Base-by-base conservation (phyloP, 2,113 vertebrate genomes). In the Tachysurus fulvidraco region DNA sequence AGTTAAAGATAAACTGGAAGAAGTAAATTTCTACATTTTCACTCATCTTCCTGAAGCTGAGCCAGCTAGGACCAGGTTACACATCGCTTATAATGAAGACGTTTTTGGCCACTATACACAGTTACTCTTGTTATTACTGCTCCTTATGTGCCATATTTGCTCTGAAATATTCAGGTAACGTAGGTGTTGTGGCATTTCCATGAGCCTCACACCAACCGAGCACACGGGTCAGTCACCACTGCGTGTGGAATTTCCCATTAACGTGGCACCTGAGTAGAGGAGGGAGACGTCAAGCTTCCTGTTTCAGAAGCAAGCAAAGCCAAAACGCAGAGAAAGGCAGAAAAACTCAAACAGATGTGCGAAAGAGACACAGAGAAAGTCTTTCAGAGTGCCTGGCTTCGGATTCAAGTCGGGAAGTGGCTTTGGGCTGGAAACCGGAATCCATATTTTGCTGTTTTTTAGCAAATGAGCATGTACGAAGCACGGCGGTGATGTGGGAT, bases 271-370 rank as follows among this genome's bases (percentile, higher is more conserved):
- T 77, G 83, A 91, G 81, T 88, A 88, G 87, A 91, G 90, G 88
- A 88, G 65, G 60, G 78, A 88, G 91, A 89, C 16, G 55, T 87
- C 65, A 81, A 83, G 90, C 87, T 91, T 90, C 81, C 87, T 89
- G 86, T 89, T 86, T 71, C 59, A 64, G 57, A 64, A 80, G 52
- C 30, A 54, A 12, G 64, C 36, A 6, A 21, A 13, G 62, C 78
- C 79, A 86, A 90, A 87, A 85, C 83, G 91, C 89, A 76, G 89
- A 89, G 85, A 87, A 62, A 88, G 88, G 88, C 85, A 87, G 55
- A 88, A 85, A 93, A 93, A 92, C 87, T 86, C 89, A 89, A 92
- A 91, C 90, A 90, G 91, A 92, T 92, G 91, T 91, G 90, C 54
- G 90, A 92, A 92, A 80, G 86, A 87, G 86, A 89, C 86, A 94